A percentile compares a stretch with the other conserved stretches of the same genome.
phyloP scores from a whole-genome alignment of 2,888 invertebrate species.

The Aphidoletes aphidimyza region DNA sequence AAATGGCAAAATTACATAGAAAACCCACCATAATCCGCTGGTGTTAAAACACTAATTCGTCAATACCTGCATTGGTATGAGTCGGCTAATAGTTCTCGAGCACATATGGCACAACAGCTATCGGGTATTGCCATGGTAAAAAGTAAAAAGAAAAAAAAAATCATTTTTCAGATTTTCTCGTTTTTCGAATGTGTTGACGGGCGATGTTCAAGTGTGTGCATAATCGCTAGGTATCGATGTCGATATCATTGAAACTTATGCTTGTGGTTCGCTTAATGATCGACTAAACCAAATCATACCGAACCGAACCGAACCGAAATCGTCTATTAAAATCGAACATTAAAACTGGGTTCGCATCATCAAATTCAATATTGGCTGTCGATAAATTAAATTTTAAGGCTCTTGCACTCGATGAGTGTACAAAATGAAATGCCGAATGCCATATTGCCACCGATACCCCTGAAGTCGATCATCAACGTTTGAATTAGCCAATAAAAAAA shows the following conservation, averaged over 20 bases:
- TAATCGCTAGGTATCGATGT: slow-evolving; percentile 37
- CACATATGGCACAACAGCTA: slow-evolving; percentile 22
- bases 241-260: slow-evolving; percentile 47
- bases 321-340: neutral
- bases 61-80: neutral
- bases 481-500: slow-evolving; percentile 15
- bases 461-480: neutral
- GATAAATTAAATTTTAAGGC: slow-evolving; percentile 40
- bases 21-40: slow-evolving; percentile 11
- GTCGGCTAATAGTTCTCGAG: neutral
- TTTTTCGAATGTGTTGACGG: neutral
- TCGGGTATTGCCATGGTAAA: too few species aligned
- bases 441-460: slow-evolving; percentile 31
- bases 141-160: too few species aligned
- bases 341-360: neutral
- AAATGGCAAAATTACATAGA: slow-evolving; percentile 36
- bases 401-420: neutral
- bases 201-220: neutral
- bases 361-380: slow-evolving; percentile 51
- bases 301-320: neutral
- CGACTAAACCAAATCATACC: too few species aligned
- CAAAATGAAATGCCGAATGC: neutral
- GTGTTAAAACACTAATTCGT: slow-evolving; percentile 27
- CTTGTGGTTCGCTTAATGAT: slow-evolving; percentile 21
- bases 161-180: neutral